Conservation (phyloP, 2,888 invertebrate genomes). For the Cerastis leucographa region DNA sequence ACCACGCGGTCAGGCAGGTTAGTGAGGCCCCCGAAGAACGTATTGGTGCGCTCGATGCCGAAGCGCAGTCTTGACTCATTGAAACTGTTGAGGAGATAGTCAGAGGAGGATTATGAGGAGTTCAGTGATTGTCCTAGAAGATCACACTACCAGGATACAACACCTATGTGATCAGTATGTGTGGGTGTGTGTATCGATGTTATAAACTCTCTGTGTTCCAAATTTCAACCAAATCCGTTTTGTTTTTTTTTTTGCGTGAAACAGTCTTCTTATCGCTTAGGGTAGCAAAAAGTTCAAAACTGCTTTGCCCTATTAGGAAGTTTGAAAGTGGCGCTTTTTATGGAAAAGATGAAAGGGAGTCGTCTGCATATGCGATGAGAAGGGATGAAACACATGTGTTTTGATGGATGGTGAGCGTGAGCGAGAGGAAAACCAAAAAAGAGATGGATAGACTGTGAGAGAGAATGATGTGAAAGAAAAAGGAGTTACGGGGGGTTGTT, state of each 20-base stretch:
- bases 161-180: no score
- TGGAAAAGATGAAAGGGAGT: no score
- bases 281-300: not conserved
- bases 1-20: conserved; percentile 81
- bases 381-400: not conserved
- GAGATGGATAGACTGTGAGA: not conserved
- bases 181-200: not conserved
- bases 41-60: conserved; percentile 86
- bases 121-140: not conserved
- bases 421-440: not conserved
- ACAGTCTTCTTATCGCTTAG: no score
- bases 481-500: no score
- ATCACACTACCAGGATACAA: not conserved
- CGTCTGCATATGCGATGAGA: not conserved
- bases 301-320: not conserved
- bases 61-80: conserved; percentile 74
- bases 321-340: not conserved
- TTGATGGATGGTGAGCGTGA: not conserved
- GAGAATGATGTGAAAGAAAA: not conserved
- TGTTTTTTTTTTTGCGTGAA: no score
- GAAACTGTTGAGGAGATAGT: conserved; percentile 71
- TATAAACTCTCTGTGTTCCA: not conserved
- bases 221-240: not conserved
- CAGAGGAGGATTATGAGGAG: no score
- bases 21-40: conserved; percentile 78